Evolutionary conservation across 1,140 invertebrate genomes (phyloP), one percentile per base, ranked within the genome.

Genomic region (Mactra quadrangularis): DNA sequence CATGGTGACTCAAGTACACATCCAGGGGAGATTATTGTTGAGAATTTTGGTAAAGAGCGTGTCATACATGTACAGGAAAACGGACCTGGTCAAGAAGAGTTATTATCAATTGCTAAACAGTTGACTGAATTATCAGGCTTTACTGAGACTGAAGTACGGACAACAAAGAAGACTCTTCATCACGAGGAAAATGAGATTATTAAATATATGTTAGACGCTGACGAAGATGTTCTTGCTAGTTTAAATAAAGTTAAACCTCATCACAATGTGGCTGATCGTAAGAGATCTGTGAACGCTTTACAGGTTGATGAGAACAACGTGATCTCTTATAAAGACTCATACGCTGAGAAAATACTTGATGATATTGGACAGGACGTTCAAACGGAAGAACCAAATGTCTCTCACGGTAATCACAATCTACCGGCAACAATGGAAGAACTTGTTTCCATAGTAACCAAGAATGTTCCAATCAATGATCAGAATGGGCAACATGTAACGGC

Each of bases 171-270:
- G 45, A 60, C 45, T 41, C 3, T 31, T 11, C 31, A 52, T 25
- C 33, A 68, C 29, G 62, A 68, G 29, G 77, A 79, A 47, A 64
- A 79, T 70, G 77, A 70, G 33, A 79, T 79, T 47, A 70, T 79
- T 1, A 79, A 79, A 35, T 15, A 55, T 22, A 79, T 79, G 77
- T 25, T 79, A 15, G 77, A 79, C 55, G 77, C 77, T 27, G 77
- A 79, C 33, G 64, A 60, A 22, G 77, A 66, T 41, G 59, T 79
- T 1, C 25, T 79, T 29, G 77, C 77, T 29, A 79, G 45, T 47
- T 38, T 79, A 27, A 66, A 47, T 50, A 64, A 55, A 22, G 19
- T 13, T 9, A 68, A 68, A 68, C 11, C 11, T 1, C n/a, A 45
- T 31, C 19, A 27, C 15, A 27, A 68, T 68, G 45, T 22, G 19